Evolutionary conservation across 2,888 invertebrate genomes (phyloP), one percentile per base, ranked within the genome.

Genomic region (Deilephila porcellus): DNA sequence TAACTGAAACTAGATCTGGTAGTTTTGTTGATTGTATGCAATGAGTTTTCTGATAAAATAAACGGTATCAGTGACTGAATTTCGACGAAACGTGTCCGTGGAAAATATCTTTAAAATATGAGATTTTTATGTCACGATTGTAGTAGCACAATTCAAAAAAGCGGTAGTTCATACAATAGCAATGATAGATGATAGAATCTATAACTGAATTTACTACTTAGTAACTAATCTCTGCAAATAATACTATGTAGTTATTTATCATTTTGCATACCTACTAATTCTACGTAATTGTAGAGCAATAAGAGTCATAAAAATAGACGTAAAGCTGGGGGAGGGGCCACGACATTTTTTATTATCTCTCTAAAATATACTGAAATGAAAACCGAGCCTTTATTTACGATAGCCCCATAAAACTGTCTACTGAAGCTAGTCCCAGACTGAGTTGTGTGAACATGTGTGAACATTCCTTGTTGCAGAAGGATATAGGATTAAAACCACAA

Each of bases 1-100:
- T 56, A 56, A 25, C 20, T 52, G 25, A 67, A 67, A 67, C 64
- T 45, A 45, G 37, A 64, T 45, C 25, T 52, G 20, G 67, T 67
- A 67, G 52, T 25, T 20, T 67, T 19, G 56, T 67, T 52, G 60
- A 63, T 63, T 67, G 0, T n/a, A 25, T 45, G 45, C 8, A 6
- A 25, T 67, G 52, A n/a, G 56, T 45, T 17, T 52, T 52, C 11
- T 25, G 45, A 67, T 67, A 52, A 64, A 67, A 45, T 1, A 25
- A 52, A 67, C 1, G 25, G 20, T 67, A 67, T 67, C 52, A 25
- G 45, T 29, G 34, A 37, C 19, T 8, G n/a, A 32, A 1, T 63
- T 34, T n/a, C 19, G 14, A 25, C 17, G 20, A 17, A n/a, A 63
- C 8, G 45, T 67, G 8, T 52, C 45, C 67, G 29, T 52, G n/a